A percentile compares a stretch with the other conserved stretches of the same genome.
These are phyloP conservation scores for Noturus placidus DNA, from an alignment of 2,113 vertebrate species.

Conservation along the genomic window DNA sequence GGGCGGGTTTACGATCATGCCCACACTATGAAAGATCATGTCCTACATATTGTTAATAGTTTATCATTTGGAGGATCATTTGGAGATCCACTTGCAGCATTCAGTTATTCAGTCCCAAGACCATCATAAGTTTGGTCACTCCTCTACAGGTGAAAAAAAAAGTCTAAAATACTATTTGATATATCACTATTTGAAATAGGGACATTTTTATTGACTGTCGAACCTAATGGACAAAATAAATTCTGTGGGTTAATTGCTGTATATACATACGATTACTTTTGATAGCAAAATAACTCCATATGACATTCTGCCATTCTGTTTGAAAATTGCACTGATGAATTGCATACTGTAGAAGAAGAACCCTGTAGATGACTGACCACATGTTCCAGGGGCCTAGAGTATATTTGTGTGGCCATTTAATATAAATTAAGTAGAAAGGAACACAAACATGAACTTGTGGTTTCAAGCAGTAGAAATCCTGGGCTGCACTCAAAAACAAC, in stretches of 20 bases:
- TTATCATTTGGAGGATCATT: too few relatives aligned
- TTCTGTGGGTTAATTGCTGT: background rate
- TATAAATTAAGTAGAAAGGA: conserved; percentile 18
- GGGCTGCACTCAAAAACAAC: conserved; percentile 12
- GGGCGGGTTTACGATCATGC: background rate
- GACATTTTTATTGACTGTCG: background rate
- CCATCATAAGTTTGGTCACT: background rate
- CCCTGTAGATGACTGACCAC: background rate
- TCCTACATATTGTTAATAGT: too few relatives aligned
- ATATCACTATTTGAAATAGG: background rate
- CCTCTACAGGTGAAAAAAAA: background rate
- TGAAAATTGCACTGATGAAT: background rate
- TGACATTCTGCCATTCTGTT: background rate
- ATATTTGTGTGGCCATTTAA: conserved; percentile 30
- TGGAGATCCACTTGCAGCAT: too few relatives aligned
- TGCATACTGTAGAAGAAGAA: background rate
- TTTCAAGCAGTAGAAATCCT: background rate
- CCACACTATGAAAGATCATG: too few relatives aligned
- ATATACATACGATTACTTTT: background rate
- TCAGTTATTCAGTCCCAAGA: background rate
- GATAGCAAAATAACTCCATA: background rate
- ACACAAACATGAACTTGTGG: conserved; percentile 21
- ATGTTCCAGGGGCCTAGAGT: background rate
- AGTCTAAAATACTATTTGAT: background rate
- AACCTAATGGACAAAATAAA: background rate